phyloP scores from a whole-genome alignment of 1,140 invertebrate genomes.

The Reticulitermes speratus region DNA sequence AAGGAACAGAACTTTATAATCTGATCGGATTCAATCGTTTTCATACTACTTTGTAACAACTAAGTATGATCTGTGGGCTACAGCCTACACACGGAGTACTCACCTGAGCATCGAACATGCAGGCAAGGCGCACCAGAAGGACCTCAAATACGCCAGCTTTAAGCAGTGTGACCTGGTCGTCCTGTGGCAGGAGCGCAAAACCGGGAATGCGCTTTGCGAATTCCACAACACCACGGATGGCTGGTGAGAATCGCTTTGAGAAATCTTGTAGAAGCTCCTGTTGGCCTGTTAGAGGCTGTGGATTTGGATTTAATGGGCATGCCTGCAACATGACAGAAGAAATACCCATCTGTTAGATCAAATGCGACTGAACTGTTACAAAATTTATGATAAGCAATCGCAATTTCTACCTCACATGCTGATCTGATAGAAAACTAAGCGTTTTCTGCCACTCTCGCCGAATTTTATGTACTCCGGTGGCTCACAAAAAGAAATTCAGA shows the following conservation, averaged over 20 bases:
- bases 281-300: constrained; percentile 73
- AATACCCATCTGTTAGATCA: background rate
- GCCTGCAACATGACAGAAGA: constrained; percentile 71
- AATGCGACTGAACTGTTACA: constrained; percentile 6
- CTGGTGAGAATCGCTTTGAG: constrained; percentile 90
- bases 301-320: constrained; percentile 92
- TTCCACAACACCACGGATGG: constrained; percentile 94
- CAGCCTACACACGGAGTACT: constrained; percentile 19
- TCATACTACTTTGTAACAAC: background rate
- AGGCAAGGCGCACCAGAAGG: constrained; percentile 85
- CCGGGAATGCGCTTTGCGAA: constrained; percentile 97
- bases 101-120: constrained; percentile 85
- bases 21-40: background rate
- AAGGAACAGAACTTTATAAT: constrained; percentile 22
- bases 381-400: too few species aligned
- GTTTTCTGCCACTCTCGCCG: too few species aligned
- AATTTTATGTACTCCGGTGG: too few species aligned
- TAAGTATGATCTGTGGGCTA: background rate
- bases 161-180: constrained; percentile 94
- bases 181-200: constrained; percentile 89
- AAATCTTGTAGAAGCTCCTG: constrained; percentile 83
- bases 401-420: too few species aligned
- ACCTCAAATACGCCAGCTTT: constrained; percentile 96
- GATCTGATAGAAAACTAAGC: too few species aligned
- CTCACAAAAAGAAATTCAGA: too few species aligned